Evolutionary conservation across 2,888 invertebrate genomes (phyloP), one percentile per base, ranked within the genome.

Genomic region (Phasia obesa): DNA sequence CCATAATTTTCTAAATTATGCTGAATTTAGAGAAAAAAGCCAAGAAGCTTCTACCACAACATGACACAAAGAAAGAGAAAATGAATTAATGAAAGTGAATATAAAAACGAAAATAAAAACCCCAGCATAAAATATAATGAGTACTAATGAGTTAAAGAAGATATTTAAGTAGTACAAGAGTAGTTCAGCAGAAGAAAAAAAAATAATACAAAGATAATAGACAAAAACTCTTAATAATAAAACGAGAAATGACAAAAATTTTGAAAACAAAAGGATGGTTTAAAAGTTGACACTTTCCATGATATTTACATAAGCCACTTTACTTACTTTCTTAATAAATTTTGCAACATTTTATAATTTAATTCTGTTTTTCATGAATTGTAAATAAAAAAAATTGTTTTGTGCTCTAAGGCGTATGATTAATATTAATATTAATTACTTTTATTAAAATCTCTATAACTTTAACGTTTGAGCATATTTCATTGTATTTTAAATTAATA

Each of bases 131-230:
- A 69, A 59, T 17, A 49, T 31, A 74, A 67, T 51, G 49, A 67
- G 47, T 67, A 51, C 60, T 76, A 76, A 76, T 69, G 76, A 76
- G 67, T 21, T 11, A 49, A 69, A 60, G 51, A 42, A 59, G 27
- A 51, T 69, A 7, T 69, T 47, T 60, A 60, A 69, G 31, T 44
- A 59, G 1, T 25, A 38, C 5, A 57, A 17, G 25, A 57, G 38
- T 55, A 57, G 44, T 35, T 42, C 4, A 13, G 13, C 38, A 42
- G 13, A 42, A 42, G 15, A 42, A 3, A 42, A 15, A 13, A 42
- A 42, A 42, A 11, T 15, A 1, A n/a, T 42, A n/a, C 4, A 42
- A 38, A 15, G 15, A 38, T 38, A n/a, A n/a, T 15, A 38, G 35
- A 11, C 11, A 27, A 27, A 27, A 27, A 5, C 3, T 5, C 27